These are phyloP conservation scores for Morelia viridis DNA, from an alignment of 2,797 vertebrate genomes.

Conservation along the genomic window DNA sequence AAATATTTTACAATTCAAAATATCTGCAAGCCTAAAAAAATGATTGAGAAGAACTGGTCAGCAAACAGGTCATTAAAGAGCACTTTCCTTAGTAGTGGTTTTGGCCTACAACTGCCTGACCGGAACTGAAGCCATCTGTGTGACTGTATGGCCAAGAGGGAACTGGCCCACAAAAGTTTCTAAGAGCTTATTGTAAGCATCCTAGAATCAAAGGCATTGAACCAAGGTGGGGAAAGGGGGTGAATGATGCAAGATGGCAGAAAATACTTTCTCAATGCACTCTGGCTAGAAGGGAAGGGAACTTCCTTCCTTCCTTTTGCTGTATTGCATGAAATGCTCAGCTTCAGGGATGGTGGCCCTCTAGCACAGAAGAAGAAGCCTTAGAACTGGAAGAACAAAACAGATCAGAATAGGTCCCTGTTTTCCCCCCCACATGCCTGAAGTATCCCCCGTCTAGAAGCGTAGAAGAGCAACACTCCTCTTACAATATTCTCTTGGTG, in stretches of 20 bases:
- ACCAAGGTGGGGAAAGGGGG: no score
- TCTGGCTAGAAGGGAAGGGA: not conserved
- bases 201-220: not conserved
- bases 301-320: not conserved
- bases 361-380: not conserved
- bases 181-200: not conserved
- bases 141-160: no score
- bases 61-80: no score
- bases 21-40: not conserved
- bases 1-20: not conserved
- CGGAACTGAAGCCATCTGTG: no score
- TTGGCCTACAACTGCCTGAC: no score
- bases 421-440: not conserved
- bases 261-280: not conserved
- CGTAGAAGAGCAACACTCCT: not conserved
- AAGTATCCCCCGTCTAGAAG: not conserved
- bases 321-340: not conserved
- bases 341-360: not conserved
- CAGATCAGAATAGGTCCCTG: not conserved
- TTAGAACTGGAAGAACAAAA: not conserved
- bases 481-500: not conserved
- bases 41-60: not conserved
- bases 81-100: no score
- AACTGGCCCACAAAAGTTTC: not conserved
- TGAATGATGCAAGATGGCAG: not conserved